Evolutionary conservation across 2,797 vertebrate species (phyloP).

Genomic region (Remorina albescens): DNA sequence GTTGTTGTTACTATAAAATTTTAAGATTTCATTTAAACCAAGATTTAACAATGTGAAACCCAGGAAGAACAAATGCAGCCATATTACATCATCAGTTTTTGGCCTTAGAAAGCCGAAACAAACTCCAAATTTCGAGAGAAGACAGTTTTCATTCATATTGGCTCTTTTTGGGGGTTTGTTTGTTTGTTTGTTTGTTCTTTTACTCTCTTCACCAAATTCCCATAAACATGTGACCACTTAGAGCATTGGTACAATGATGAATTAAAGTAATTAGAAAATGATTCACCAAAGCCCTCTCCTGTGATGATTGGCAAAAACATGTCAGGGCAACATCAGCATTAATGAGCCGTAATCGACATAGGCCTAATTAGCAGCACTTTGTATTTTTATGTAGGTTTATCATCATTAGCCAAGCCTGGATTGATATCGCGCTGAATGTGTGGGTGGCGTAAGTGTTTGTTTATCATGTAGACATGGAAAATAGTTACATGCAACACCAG

Average conservation of each 20-base stretch:
- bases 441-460: slow-evolving; percentile 78
- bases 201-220: background rate
- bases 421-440: slow-evolving; percentile 56
- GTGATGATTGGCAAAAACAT: slow-evolving; percentile 75
- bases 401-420: slow-evolving; percentile 80
- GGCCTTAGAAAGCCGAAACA: slow-evolving; percentile 16
- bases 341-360: slow-evolving; percentile 77
- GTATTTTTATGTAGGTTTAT: slow-evolving; percentile 78
- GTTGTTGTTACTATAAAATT: background rate
- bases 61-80: slow-evolving; percentile 4
- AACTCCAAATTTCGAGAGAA: slow-evolving; percentile 12
- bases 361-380: slow-evolving; percentile 79
- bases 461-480: slow-evolving; percentile 78
- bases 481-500: slow-evolving; percentile 79
- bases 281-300: slow-evolving; percentile 53
- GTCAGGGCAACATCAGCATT: slow-evolving; percentile 73
- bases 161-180: too few relatives aligned
- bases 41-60: background rate
- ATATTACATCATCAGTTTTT: slow-evolving; percentile 37
- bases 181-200: too few relatives aligned
- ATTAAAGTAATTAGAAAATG: slow-evolving; percentile 69
- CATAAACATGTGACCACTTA: background rate
- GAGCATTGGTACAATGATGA: slow-evolving; percentile 50
- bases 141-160: background rate
- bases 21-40: background rate